These are phyloP conservation scores for Amitus sp. DNA, from an alignment of 2,888 invertebrate species.

Conservation along the genomic window DNA sequence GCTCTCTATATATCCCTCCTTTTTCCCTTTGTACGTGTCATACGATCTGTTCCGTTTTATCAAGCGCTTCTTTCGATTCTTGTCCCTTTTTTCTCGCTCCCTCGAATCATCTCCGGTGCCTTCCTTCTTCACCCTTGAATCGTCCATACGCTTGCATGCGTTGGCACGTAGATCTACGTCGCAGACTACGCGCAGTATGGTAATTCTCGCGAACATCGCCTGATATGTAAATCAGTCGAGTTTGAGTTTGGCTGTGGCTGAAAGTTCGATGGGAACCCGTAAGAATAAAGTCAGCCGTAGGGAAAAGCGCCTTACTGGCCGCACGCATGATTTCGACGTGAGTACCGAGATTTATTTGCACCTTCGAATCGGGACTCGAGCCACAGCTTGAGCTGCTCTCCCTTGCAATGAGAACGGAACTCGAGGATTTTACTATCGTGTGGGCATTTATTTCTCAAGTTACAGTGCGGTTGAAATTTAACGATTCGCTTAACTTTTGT, in stretches of 20 bases:
- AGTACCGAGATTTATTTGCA: constrained; percentile 63
- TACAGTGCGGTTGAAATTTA: no score
- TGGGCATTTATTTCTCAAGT: no score
- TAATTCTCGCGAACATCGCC: constrained; percentile 59
- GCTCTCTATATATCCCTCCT: no score
- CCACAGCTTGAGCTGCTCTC: no score
- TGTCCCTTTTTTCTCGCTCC: constrained; percentile 36
- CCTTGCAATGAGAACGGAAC: constrained; percentile 61
- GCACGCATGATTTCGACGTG: constrained; percentile 29
- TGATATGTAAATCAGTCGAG: constrained; percentile 65
- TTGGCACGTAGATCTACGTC: constrained; percentile 56
- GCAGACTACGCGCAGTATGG: constrained; percentile 55
- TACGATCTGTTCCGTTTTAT: constrained; percentile 45
- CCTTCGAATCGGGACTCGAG: constrained; percentile 40
- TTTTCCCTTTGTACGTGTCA: constrained; percentile 50
- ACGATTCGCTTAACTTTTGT: no score
- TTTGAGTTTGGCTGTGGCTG: constrained; percentile 62
- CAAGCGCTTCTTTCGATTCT: constrained; percentile 18
- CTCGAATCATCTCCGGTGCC: constrained; percentile 23
- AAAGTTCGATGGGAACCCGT: constrained; percentile 61
- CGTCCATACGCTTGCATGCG: constrained; percentile 50
- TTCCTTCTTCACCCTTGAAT: constrained; percentile 32
- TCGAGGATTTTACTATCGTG: constrained; percentile 44
- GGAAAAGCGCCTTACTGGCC: constrained; percentile 61
- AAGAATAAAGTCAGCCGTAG: constrained; percentile 33